Evolutionary conservation across 2,797 vertebrate species (phyloP), one percentile per base, ranked within the genome.

Genomic region (Spea hammondii): DNA sequence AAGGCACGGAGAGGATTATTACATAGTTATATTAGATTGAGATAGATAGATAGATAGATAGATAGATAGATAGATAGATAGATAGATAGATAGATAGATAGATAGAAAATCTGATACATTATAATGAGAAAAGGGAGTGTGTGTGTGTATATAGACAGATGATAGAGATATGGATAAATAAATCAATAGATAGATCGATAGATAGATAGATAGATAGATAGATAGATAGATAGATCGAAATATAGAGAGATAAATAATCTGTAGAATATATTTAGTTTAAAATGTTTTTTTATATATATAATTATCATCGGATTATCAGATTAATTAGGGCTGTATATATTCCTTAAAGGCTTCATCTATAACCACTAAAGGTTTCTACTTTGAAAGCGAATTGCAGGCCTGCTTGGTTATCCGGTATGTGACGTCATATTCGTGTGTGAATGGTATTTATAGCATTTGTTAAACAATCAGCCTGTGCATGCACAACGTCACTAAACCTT

Each of bases 121-220:
- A 57, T 57, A 57, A 12, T 8, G 6, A 57, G 7, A 57, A n/a
- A n/a, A n/a, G n/a, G n/a, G n/a, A n/a, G n/a, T n/a, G n/a, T n/a
- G n/a, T n/a, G n/a, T n/a, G n/a, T n/a, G n/a, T n/a, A n/a, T n/a
- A n/a, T 57, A 57, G 55, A 13, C 11, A 57, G 55, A 57, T n/a
- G n/a, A n/a, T 6, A 57, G 55, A 13, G 6, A 57, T 5, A 57
- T 8, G 13, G 12, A 57, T 8, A n/a, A n/a, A n/a, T n/a, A n/a
- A n/a, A n/a, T n/a, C n/a, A n/a, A n/a, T 11, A 59, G 55, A 59
- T 11, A 5, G 55, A 59, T 59, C 5, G 55, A 59, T 59, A 59
- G 55, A 59, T 59, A 59, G 55, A 59, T 59, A 59, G 55, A 59
- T 59, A 59, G 55, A 59, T 59, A 59, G 55, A 59, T 59, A 59